phyloP scores from a whole-genome alignment of 1,140 invertebrate genomes.

The Drosophila lini region DNA sequence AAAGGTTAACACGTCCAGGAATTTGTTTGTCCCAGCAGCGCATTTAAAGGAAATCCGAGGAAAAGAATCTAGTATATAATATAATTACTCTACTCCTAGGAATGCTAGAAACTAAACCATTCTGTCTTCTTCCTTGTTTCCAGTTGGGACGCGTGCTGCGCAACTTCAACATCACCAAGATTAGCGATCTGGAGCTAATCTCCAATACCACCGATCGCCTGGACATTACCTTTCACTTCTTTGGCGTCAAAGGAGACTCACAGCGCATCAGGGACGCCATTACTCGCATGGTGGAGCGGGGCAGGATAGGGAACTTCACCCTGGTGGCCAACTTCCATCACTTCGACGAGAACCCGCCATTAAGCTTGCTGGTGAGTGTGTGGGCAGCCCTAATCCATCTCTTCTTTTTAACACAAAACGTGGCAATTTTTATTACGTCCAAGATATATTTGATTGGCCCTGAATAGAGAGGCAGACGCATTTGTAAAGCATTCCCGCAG shows the following conservation, averaged over 20 bases:
- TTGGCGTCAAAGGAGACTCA: slow-evolving; percentile 86
- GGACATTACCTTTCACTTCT: slow-evolving; percentile 88
- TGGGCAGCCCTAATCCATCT: slow-evolving; percentile 22
- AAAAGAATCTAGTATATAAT: background rate
- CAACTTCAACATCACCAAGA: slow-evolving; percentile 88
- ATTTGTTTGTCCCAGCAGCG: slow-evolving; percentile 12
- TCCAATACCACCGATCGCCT: slow-evolving; percentile 87
- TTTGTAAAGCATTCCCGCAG: slow-evolving; percentile 20
- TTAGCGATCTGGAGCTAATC: slow-evolving; percentile 88
- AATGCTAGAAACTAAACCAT: background rate
- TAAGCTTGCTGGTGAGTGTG: slow-evolving; percentile 85
- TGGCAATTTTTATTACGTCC: background rate
- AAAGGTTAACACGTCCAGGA: slow-evolving; percentile 16
- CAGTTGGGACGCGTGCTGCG: slow-evolving; percentile 88
- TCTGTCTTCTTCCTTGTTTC: slow-evolving; percentile 67
- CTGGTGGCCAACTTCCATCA: slow-evolving; percentile 87
- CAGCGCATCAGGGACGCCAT: slow-evolving; percentile 87
- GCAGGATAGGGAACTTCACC: slow-evolving; percentile 87
- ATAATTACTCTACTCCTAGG: background rate
- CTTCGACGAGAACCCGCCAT: slow-evolving; percentile 86
- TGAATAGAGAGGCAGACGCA: slow-evolving; percentile 5
- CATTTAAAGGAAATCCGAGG: slow-evolving; percentile 1
- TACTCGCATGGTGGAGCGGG: slow-evolving; percentile 87
- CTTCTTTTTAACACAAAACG: slow-evolving; percentile 1
- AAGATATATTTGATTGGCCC: slow-evolving; percentile 19